Conservation (phyloP, 2,888 invertebrate genomes). For the Erpobdella octoculata region DNA sequence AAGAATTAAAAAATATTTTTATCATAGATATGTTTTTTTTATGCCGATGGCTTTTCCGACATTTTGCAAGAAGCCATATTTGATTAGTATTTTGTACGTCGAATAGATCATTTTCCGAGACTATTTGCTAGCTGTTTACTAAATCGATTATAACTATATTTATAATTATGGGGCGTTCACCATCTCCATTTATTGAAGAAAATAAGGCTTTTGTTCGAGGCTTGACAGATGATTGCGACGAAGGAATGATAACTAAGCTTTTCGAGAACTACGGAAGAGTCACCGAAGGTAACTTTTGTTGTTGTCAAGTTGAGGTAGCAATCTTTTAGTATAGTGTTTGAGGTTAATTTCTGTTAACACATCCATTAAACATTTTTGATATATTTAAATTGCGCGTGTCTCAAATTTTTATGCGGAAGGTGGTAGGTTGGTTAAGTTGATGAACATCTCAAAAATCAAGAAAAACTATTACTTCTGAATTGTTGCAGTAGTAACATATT, state of each 20-base stretch:
- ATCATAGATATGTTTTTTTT: neutral
- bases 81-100: neutral
- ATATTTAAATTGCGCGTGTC: neutral
- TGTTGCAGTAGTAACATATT: too few species aligned
- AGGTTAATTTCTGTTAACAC: too few species aligned
- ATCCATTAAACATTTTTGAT: too few species aligned
- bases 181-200: slow-evolving; percentile 18
- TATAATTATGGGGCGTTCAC: slow-evolving; percentile 16
- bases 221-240: slow-evolving; percentile 20
- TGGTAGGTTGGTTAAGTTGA: too few species aligned
- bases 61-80: neutral
- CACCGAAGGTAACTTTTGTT: slow-evolving; percentile 16
- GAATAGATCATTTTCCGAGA: neutral
- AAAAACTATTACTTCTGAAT: too few species aligned
- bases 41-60: neutral
- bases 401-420: neutral
- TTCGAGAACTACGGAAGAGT: slow-evolving; percentile 24
- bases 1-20: neutral
- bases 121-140: neutral
- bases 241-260: slow-evolving; percentile 15
- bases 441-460: too few species aligned
- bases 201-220: slow-evolving; percentile 22
- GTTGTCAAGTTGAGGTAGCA: too few species aligned
- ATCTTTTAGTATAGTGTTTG: too few species aligned
- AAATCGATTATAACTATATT: neutral